Base-by-base conservation (phyloP, 2,797 vertebrate genomes). In the Amblyraja radiata region DNA sequence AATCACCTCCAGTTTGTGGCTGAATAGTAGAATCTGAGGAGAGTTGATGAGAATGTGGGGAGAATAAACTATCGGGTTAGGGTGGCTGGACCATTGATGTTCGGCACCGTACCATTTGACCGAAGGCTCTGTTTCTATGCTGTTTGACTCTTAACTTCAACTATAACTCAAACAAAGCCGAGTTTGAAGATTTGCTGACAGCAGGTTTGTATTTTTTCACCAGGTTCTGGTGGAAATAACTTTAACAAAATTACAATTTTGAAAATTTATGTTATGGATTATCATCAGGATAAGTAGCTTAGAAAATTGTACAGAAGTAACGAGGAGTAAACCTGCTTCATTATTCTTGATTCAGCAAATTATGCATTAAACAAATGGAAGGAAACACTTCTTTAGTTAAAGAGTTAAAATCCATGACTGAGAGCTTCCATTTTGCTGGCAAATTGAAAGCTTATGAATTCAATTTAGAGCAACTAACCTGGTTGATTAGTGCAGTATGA, bases 391-490 rank as follows among this genome's bases (percentile, higher is more conserved):
- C 46, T 54, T 54, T 54, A 54, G 46, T 54, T 1, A 63, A 25
- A 86, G 54, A 63, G 25, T 86, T 86, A 61, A 86, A 86, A 63
- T 83, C 80, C 46, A 28, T n/a, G 81, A 10, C 46, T 84, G 81
- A 84, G 25, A 61, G 18, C 6, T 21, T 81, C 54, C 61, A 61
- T 28, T 61, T 84, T 80, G 46, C 18, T 8, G 36, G 79, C 36
- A 84, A 81, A 81, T 81, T 54, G 39, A 23, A 81, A 81, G 54
- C 39, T 54, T 81, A 18, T 54, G 39, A 81, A n/a, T 61, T 54
- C 54, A 84, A 84, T 84, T 61, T 84, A 14, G 23, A 58, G 54
- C 54, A 84, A 14, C 25, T 5, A 28, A 10, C 54, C 81, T n/a
- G 10, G 25, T 81, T 81, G 21, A 54, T 18, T 46, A 54, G 79